These are phyloP conservation scores for Embiotoca jacksoni DNA, from an alignment of 2,113 vertebrate species.

Conservation along the genomic window DNA sequence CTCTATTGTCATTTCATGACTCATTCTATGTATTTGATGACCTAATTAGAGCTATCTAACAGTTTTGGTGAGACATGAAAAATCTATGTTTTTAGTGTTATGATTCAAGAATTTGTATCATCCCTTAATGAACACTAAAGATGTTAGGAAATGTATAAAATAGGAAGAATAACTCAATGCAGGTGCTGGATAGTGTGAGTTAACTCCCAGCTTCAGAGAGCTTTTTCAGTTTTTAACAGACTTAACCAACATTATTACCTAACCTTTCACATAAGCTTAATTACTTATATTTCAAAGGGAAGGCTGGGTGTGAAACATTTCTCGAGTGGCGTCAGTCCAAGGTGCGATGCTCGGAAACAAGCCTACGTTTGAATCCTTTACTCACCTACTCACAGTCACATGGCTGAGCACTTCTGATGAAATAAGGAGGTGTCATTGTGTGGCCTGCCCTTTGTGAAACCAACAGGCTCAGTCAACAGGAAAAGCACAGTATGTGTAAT, in stretches of 20 bases:
- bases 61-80: no score
- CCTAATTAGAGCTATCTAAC: no score
- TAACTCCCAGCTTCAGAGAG: background rate
- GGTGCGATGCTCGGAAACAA: conserved; percentile 41
- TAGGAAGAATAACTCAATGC: no score
- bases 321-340: background rate
- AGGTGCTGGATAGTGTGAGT: no score
- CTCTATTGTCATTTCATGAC: no score
- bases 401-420: conserved; percentile 12
- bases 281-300: background rate
- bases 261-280: background rate
- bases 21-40: no score
- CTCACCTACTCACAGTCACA: conserved; percentile 17
- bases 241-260: background rate
- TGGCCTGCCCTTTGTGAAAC: conserved; percentile 16
- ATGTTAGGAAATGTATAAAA: no score
- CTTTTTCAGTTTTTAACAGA: background rate
- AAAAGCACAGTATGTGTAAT: conserved; percentile 30
- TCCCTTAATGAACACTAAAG: no score
- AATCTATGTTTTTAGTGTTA: no score
- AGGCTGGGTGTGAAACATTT: background rate
- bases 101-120: no score
- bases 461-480: conserved; percentile 47
- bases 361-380: conserved; percentile 15
- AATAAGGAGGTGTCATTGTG: conserved; percentile 36